Base-by-base conservation (phyloP, 2,113 vertebrate species). In the Megaceryle maxima region DNA sequence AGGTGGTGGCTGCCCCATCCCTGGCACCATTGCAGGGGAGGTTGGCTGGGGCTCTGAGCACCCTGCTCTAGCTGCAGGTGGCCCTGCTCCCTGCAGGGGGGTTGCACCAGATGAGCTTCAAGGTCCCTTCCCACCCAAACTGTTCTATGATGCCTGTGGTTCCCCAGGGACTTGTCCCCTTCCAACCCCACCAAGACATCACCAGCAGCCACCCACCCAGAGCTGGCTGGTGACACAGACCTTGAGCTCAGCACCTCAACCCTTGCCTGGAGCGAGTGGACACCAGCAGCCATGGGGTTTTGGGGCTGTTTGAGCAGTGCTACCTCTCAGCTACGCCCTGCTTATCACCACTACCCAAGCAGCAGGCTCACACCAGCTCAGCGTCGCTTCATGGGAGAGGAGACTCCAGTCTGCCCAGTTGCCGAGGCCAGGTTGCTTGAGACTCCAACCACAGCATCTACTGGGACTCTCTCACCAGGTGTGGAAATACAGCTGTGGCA, bases 31-130 rank as follows among this genome's bases (percentile, higher is more conserved):
- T n/a, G n/a, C n/a, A n/a, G n/a, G n/a, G n/a, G n/a, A n/a, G n/a
- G n/a, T n/a, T 5, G 6, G 51, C 2, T 56, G 26, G 18, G 35
- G 31, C n/a, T 48, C 18, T 24, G 72, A 68, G 43, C 26, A 19
- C 0, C 66, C 50, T 60, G 66, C 4, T 18, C 3, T 0, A 2
- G 46, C 3, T 39, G 57, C 1, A 56, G 25, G 11, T 48, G 64
- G 41, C 79, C 69, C 64, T 67, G 77, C 17, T 9, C 15, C 2
- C 3, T 3, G 74, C 39, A 17, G 26, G 39, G 39, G n/a, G 44
- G 19, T 26, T n/a, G 51, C 15, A 39, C 26, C 6, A 3, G 70
- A 1, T 20, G 59, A 3, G 2, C 9, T 77, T 13, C 8, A 16
- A 48, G n/a, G 48, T 44, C n/a, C 24, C 48, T 55, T 59, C 11